Conservation (phyloP, 2,888 invertebrate species). For the Prosopocoilus inquinatus region DNA sequence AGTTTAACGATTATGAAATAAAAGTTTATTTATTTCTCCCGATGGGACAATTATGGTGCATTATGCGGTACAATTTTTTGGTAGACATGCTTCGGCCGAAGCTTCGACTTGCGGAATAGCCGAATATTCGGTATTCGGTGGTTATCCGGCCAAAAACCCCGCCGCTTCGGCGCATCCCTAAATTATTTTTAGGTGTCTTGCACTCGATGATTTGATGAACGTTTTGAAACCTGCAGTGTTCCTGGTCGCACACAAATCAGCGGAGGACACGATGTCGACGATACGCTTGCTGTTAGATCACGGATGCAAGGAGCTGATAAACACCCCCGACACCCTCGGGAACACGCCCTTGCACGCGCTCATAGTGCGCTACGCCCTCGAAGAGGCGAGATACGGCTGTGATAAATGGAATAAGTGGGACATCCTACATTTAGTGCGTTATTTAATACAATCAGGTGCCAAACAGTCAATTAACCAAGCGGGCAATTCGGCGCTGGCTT, state of each 20-base stretch:
- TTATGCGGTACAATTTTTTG: too few species aligned
- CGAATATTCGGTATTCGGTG: too few species aligned
- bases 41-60: too few species aligned
- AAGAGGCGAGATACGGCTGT: constrained; percentile 66
- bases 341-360: constrained; percentile 71
- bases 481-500: constrained; percentile 68
- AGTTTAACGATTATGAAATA: too few species aligned
- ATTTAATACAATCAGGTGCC: constrained; percentile 62
- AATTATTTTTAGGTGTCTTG: too few species aligned
- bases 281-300: constrained; percentile 68
- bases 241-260: constrained; percentile 66
- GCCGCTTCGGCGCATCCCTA: too few species aligned
- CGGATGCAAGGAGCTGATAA: constrained; percentile 70
- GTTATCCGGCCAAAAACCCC: too few species aligned
- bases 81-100: too few species aligned
- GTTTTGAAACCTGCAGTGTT: too few species aligned
- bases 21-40: too few species aligned
- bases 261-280: constrained; percentile 69
- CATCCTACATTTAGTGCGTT: constrained; percentile 65
- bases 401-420: constrained; percentile 75
- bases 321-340: constrained; percentile 69
- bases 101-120: too few species aligned
- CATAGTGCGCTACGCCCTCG: constrained; percentile 64
- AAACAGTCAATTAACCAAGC: constrained; percentile 67
- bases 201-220: too few species aligned